phyloP scores from a whole-genome alignment of 2,888 invertebrate genomes.

The Acanthosoma haemorrhoidale region DNA sequence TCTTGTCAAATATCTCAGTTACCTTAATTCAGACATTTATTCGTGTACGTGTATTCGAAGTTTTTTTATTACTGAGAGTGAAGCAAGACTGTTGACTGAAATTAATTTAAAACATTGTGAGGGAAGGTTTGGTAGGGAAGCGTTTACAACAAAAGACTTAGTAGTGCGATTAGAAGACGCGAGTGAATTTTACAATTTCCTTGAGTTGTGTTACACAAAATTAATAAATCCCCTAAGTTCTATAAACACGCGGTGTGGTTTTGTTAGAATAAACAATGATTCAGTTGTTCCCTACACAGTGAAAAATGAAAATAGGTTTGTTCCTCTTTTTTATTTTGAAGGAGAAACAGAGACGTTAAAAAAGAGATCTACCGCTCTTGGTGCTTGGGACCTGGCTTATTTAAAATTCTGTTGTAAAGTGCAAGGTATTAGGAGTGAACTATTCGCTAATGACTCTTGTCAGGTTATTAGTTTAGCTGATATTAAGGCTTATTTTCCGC shows the following conservation, averaged over 20 bases:
- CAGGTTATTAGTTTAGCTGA: constrained; percentile 84
- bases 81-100: constrained; percentile 83
- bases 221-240: constrained; percentile 63
- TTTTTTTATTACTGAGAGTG: constrained; percentile 86
- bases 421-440: constrained; percentile 67
- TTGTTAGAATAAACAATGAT: constrained; percentile 86
- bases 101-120: constrained; percentile 91
- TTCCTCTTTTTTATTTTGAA: constrained; percentile 84
- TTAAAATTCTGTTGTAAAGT: constrained; percentile 92
- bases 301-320: constrained; percentile 75
- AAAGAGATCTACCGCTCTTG: constrained; percentile 76
- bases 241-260: constrained; percentile 75
- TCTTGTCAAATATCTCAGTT: constrained; percentile 80
- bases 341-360: constrained; percentile 89
- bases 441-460: constrained; percentile 85
- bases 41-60: constrained; percentile 87
- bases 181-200: constrained; percentile 81
- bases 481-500: constrained; percentile 85
- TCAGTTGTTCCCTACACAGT: constrained; percentile 89
- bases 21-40: constrained; percentile 82
- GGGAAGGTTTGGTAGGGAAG: constrained; percentile 79
- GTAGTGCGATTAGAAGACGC: constrained; percentile 85
- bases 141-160: constrained; percentile 80
- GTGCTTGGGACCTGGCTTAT: constrained; percentile 89
- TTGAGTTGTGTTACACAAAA: constrained; percentile 84